Evolutionary conservation across 1,140 invertebrate genomes (phyloP), one percentile per base, ranked within the genome.

Genomic region (Drosophila subobscura): DNA sequence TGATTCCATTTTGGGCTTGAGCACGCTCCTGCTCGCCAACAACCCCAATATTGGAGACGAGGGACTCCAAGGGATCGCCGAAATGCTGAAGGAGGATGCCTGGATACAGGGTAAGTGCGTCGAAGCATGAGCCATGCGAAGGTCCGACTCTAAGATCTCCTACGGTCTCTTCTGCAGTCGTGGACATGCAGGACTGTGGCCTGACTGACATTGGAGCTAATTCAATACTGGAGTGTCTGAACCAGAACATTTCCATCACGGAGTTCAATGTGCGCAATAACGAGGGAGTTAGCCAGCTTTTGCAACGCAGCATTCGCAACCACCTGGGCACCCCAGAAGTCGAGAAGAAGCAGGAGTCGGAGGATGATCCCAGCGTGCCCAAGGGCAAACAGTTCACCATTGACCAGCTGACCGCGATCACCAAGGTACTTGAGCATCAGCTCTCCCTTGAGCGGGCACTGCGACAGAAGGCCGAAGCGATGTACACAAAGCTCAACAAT

Each of bases 181-280:
- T 96, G 16, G 95, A 96, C 77, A 88, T 96, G 72, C 95, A 96
- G 72, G 92, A 93, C 51, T 96, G 95, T 80, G 95, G 95, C 0
- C 89, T 96, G 1, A 94, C 94, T 0, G 93, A 94, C 57, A 89
- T 90, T 14, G 93, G 94, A 1, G 93, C 92, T 0, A 91, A 92
- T 12, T 75, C 93, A 14, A 92, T 96, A 22, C 60, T 95, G 4
- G 93, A 95, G 27, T 92, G 95, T 3, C 79, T 96, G 0, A 92
- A 93, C 20, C 92, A 93, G 20, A 96, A 95, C 76, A 93, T 92
- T 4, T 94, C 94, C 1, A 75, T 96, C 5, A 92, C 93, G 5
- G 93, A 96, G 0, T 90, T 96, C 0, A 95, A 96, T 85, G 92
- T 96, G 5, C 77, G 95, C 12, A 85, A 92, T 59, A 96, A 96